Base-by-base conservation (phyloP, 2,113 vertebrate species). In the Gasterosteus nipponicus region DNA sequence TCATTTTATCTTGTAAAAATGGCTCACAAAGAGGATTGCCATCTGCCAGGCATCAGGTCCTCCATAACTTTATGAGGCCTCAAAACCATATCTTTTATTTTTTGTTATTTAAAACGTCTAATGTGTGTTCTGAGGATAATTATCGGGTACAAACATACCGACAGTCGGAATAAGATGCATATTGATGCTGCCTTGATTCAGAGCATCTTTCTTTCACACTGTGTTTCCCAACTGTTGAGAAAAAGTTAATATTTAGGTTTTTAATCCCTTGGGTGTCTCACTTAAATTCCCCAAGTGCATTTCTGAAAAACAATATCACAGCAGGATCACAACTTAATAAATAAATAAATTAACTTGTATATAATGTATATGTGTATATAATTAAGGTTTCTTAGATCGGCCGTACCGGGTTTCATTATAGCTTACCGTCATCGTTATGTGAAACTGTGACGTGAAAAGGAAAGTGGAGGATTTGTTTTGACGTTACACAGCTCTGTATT, bases 141-240 rank as follows among this genome's bases (percentile, higher is more conserved):
- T 72, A 71, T 69, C 57, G 3, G 35, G 44, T 60, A 83, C 35
- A 86, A 87, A 80, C 63, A 75, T 73, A 61, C 87, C 76, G 78
- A 77, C 42, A 67, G 86, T 73, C 73, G 87, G 76, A 69, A 73
- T 60, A 68, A 81, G 81, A 76, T 42, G 53, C 75, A 77, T 67
- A 73, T 60, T 76, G 69, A 60, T 26, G 51, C 73, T 42, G 79
- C 63, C 47, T 64, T 84, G 33, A 88, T 81, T 80, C 81, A 77
- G 60, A 75, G 54, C 15, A 73, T 64, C 31, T 80, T 72, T 77
- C 62, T 75, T 62, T 69, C 38, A 65, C 70, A 59, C 49, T 69
- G 67, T 87, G 60, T 84, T 88, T 66, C 81, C 75, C 73, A 64
- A 69, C 58, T 60, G 49, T 58, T 65, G 64, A 69, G 22, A 44